A percentile compares a stretch with the other conserved stretches of the same genome.
These are phyloP conservation scores for Unio delphinus DNA, from an alignment of 2,888 invertebrate species.

Conservation along the genomic window DNA sequence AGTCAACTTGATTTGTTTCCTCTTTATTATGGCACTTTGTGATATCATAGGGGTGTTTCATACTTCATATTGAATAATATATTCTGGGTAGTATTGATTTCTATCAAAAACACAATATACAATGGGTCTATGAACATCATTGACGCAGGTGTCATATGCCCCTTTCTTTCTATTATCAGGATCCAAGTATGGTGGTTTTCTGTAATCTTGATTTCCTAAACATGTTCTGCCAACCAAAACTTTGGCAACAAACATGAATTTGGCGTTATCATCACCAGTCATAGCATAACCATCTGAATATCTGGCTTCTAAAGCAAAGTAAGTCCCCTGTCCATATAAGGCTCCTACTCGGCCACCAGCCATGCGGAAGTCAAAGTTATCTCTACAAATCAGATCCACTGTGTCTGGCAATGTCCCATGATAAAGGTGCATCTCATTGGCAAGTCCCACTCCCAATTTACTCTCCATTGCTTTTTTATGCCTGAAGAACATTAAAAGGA, in stretches of 20 bases:
- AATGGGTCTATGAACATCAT: slow-evolving; percentile 40
- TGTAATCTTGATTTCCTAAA: slow-evolving; percentile 73
- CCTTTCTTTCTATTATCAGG: slow-evolving; percentile 23
- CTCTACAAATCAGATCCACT: slow-evolving; percentile 34
- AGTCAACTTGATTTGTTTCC: no score
- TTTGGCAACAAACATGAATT: slow-evolving; percentile 38
- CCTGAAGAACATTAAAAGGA: neutral
- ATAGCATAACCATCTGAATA: slow-evolving; percentile 31
- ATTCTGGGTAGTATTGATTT: slow-evolving; percentile 58
- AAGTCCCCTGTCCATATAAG: slow-evolving; percentile 36
- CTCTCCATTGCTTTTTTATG: slow-evolving; percentile 36
- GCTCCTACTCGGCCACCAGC: slow-evolving; percentile 39
- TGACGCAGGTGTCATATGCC: slow-evolving; percentile 50
- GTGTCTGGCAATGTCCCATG: slow-evolving; percentile 39
- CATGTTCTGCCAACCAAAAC: slow-evolving; percentile 23
- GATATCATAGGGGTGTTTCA: no score
- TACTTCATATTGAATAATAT: slow-evolving; percentile 29
- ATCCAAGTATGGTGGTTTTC: slow-evolving; percentile 29
- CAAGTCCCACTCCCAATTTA: slow-evolving; percentile 33
- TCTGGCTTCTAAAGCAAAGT: slow-evolving; percentile 33
- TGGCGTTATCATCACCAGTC: slow-evolving; percentile 14
- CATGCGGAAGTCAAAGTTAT: slow-evolving; percentile 49
- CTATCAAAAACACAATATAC: slow-evolving; percentile 56
- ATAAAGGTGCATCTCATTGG: slow-evolving; percentile 38
- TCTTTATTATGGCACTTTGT: no score